Evolutionary conservation across 2,888 invertebrate genomes (phyloP), one percentile per base, ranked within the genome.

Genomic region (Cremastinae sp.): DNA sequence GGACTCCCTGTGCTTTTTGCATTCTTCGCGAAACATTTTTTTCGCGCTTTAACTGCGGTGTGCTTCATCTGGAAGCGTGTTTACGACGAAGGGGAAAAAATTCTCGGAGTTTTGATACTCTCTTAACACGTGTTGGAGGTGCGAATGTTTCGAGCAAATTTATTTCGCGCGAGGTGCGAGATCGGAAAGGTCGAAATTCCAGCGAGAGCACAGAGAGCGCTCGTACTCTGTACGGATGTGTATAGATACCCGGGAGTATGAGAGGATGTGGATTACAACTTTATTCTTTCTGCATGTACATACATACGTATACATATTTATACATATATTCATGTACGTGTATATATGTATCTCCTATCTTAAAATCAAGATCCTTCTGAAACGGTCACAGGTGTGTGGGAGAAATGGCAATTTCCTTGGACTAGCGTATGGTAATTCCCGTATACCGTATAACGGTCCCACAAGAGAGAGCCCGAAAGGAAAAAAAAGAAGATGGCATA

Each of bases 331-430:
- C 12, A 12, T 45, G 12, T 45, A 12, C 12, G 12, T 45, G 12
- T 22, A 9, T 22, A 22, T 20, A 47, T 64, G 12, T 8, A 41
- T 22, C 9, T 16, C 8, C 64, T 47, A 56, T 66, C 66, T 45
- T 35, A 28, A 56, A 66, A 66, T 47, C 66, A 66, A 56, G 66
- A 55, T 66, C 45, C 56, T 56, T 55, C 16, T 28, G 56, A 37
- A 66, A 56, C 37, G 66, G 66, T 66, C 66, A 56, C 66, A 66
- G 66, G 66, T 66, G 66, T 56, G 66, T 66, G 66, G 66, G 66
- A 66, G 66, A 66, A 66, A 66, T 56, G 66, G 56, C 56, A 56
- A 66, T 66, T 66, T 66, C 66, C 66, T 43, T 56, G 66, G 45
- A 35, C 66, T 56, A 66, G 47, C 66, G 45, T 66, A 66, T 64